Conservation (phyloP, 1,140 invertebrate species). For the Globodera ellingtonae region DNA sequence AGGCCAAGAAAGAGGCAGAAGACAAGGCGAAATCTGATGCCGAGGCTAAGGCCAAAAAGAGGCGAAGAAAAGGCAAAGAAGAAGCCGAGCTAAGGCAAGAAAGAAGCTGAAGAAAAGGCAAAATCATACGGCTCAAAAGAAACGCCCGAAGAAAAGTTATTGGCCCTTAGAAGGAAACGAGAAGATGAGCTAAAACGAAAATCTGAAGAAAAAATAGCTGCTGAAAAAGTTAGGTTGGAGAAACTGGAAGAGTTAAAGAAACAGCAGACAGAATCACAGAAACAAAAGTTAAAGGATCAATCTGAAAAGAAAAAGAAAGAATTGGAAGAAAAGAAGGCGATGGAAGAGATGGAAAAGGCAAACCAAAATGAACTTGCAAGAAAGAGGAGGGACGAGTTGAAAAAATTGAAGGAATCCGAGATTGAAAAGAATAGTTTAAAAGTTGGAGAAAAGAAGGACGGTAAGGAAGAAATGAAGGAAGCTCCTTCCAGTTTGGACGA, state of each 20-base stretch:
- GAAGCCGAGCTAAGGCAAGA: background rate
- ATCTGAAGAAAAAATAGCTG: background rate
- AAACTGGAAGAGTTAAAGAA: slow-evolving; percentile 4
- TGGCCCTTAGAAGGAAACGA: background rate
- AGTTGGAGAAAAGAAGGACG: background rate
- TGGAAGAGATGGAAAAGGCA: slow-evolving; percentile 8
- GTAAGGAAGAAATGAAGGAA: background rate
- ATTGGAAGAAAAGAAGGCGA: background rate
- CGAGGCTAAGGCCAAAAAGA: background rate
- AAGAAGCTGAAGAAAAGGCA: background rate
- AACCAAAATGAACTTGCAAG: background rate
- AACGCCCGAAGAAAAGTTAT: background rate
- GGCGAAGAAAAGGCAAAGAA: too few relatives aligned
- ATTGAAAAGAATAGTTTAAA: background rate
- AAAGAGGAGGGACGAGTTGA: background rate
- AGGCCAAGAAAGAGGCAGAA: background rate
- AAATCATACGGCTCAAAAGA: background rate
- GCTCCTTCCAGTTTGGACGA: background rate
- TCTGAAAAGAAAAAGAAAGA: slow-evolving; percentile 10
- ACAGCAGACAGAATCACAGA: background rate
- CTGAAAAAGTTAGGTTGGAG: background rate
- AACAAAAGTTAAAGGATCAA: slow-evolving; percentile 4
- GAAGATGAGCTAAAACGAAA: background rate
- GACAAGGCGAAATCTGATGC: background rate
- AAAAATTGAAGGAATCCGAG: background rate